phyloP scores from a whole-genome alignment of 2,888 invertebrate species.

The Tipula vernalis region DNA sequence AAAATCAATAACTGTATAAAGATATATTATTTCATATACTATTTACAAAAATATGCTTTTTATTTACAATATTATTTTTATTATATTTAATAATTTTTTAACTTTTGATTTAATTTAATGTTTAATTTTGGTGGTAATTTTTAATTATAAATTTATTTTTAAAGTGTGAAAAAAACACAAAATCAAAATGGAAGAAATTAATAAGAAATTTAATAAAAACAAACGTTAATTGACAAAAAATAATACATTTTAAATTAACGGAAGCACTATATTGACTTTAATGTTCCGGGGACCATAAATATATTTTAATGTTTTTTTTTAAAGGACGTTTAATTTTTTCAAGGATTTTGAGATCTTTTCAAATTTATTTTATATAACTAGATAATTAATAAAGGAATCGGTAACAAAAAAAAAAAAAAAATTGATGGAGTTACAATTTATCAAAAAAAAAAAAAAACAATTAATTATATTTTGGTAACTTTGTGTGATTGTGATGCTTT shows the following conservation, averaged over 20 bases:
- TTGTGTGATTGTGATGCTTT: background rate
- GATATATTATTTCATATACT: background rate
- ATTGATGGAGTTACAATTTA: background rate
- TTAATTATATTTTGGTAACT: background rate
- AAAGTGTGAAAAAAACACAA: background rate
- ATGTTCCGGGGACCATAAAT: background rate
- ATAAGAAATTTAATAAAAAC: background rate
- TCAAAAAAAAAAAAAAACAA: background rate
- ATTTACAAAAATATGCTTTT: background rate
- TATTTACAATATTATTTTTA: background rate
- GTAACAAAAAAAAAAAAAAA: background rate
- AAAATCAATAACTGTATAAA: background rate
- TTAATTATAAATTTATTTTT: background rate
- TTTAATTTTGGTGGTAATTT: background rate
- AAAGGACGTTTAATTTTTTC: background rate
- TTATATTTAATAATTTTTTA: background rate
- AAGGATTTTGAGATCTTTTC: background rate
- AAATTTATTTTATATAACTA: background rate
- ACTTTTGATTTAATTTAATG: background rate
- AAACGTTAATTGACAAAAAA: background rate
- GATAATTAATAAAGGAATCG: background rate
- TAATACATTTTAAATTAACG: background rate
- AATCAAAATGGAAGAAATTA: background rate
- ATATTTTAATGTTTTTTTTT: background rate
- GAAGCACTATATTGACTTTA: background rate